Evolutionary conservation across 2,888 invertebrate genomes (phyloP), one percentile per base, ranked within the genome.

Genomic region (Cylloceria caligata): DNA sequence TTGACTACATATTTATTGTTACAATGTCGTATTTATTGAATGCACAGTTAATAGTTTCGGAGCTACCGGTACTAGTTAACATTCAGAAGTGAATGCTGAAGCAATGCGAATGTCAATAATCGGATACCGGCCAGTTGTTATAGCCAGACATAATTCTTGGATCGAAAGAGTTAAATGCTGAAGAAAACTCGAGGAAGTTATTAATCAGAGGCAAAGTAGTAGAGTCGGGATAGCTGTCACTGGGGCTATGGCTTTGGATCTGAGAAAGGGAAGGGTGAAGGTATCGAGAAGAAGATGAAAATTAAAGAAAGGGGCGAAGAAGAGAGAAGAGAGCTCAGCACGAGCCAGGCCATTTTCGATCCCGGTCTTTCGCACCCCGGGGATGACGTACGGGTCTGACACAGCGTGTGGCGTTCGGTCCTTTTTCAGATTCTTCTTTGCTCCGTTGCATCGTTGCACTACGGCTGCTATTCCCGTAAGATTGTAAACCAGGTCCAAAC

Each of bases 361-460:
- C 79, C 83, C 81, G 86, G 78, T 83, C 85, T 84, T 88, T 89
- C 89, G 89, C 88, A 88, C 87, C 87, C 88, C 85, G 85, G 87
- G 88, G 88, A 90, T 90, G 89, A 90, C 89, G 86, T 89, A 90
- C 90, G 90, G 88, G 90, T 90, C 90, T 90, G 89, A 90, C 89
- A 82, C 90, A 88, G 89, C 90, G 87, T 88, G 88, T 85, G 88
- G 87, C 86, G 79, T 80, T 76, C 69, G 83, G 71, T 80, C 60
- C 81, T 81, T 80, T 78, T 79, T 77, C 84, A 52, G 76, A 67
- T 75, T 49, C 79, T 45, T 60, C 30, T 69, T 55, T n/a, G 13
- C 69, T 34, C 34, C 30, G 52, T 2, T 36, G 36, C 16, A 30
- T 21, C 69, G 30, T 55, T 57, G 57, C 36, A 36, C 49, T 73